phyloP scores from a whole-genome alignment of 2,888 invertebrate species.

The Cosmia pyralina region DNA sequence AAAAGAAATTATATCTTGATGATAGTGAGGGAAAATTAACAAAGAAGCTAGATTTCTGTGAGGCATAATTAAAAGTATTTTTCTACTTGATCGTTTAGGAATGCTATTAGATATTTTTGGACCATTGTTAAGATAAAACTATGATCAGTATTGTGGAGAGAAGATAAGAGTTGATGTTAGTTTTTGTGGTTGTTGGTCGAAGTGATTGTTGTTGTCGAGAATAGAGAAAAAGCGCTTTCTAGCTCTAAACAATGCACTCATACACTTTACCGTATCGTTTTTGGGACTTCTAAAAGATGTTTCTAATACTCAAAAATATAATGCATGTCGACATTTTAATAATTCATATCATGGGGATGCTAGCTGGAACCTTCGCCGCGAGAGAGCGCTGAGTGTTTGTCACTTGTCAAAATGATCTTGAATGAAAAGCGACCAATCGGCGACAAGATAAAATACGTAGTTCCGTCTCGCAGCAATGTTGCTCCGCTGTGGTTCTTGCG shows the following conservation, averaged over 20 bases:
- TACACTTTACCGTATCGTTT: conserved; percentile 59
- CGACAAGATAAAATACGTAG: too few species aligned
- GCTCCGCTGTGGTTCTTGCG: too few species aligned
- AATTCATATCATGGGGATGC: neutral
- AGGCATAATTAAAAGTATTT: conserved; percentile 87
- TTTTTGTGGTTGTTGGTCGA: conserved; percentile 81
- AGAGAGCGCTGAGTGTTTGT: too few species aligned
- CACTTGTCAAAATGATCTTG: too few species aligned
- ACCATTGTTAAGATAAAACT: conserved; percentile 88
- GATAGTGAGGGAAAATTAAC: conserved; percentile 75
- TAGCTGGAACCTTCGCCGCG: too few species aligned
- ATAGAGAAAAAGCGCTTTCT: conserved; percentile 80
- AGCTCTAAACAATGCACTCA: conserved; percentile 81
- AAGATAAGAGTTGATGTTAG: conserved; percentile 81
- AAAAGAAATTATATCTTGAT: conserved; percentile 63
- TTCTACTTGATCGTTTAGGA: conserved; percentile 89
- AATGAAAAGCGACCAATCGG: too few species aligned
- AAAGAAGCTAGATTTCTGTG: conserved; percentile 83
- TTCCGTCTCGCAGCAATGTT: too few species aligned
- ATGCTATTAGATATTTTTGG: conserved; percentile 90
- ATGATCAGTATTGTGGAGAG: conserved; percentile 86
- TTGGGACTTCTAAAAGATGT: conserved; percentile 54
- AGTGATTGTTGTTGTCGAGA: conserved; percentile 79
- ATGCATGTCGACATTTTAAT: neutral
- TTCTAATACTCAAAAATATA: neutral